Evolutionary conservation across 2,113 vertebrate genomes (phyloP), one percentile per base, ranked within the genome.

Genomic region (Suncus etruscus): DNA sequence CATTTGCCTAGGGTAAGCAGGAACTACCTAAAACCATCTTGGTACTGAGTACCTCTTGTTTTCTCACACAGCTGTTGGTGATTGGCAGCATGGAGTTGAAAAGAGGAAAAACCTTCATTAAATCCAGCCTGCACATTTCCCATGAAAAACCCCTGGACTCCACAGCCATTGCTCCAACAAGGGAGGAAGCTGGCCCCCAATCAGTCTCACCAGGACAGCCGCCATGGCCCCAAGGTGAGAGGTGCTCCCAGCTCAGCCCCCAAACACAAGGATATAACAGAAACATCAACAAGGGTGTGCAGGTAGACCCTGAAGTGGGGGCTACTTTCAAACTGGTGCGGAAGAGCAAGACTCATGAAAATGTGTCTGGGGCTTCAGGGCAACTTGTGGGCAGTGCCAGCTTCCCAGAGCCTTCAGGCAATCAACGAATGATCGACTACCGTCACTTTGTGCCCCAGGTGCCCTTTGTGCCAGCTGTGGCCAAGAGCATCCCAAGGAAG

Each of bases 391-490:
- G 97, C 27, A 98, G 98, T 14, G 89, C 96, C 32, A 98, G 98
- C 94, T 98, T 98, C 95, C 75, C 93, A 1, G 95, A 93, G 74
- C 70, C 96, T 45, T 80, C 97, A 8, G 75, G 91, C 47, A 95
- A 95, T 45, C 98, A 94, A 74, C 97, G 97, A 93, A 98, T 98
- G 94, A 98, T 98, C 0, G 98, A 98, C 95, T 98, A 98, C 85
- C 97, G 98, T 89, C 98, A 98, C 96, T 98, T 98, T 83, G 98
- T 98, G 70, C 98, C 98, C 90, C 98, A 98, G 97, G 97, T 98
- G 97, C 98, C 98, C 87, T 99, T 98, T n/a, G 98, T 98, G 83
- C 98, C 98, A 47, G 98, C 98, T 6, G 98, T 98, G 0, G 98
- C 98, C 87, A 99, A 98, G 96, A 98, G 98, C 83, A 97, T 98